Evolutionary conservation across 2,888 invertebrate species (phyloP), one percentile per base, ranked within the genome.

Genomic region (Pycnomerus fuliginosus): DNA sequence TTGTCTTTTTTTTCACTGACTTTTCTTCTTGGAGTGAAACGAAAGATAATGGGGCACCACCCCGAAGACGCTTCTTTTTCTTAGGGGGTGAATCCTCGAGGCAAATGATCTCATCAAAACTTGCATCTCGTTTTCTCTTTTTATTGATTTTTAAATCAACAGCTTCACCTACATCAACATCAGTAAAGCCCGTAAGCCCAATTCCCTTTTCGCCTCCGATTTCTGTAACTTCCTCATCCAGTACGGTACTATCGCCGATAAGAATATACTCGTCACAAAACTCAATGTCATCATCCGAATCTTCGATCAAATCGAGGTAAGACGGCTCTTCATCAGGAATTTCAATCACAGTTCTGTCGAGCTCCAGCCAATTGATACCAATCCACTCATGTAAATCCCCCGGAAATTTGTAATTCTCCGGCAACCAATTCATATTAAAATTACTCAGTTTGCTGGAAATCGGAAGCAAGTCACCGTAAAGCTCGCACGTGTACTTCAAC

Each of bases 381-480:
- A 76, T 55, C 76, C 76, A 77, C 11, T 45, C 43, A 52, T 67
- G 65, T 33, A 77, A 64, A 60, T 73, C 60, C 27, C 49, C 32
- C 5, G 75, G 74, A 31, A 76, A 65, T 2, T 32, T 13, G 51
- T 73, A 71, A 34, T 63, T 56, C 4, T 57, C 33, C 2, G 74
- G 72, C 30, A 76, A 59, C 75, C 75, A 76, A 3, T 55, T 13
- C 30, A 50, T 36, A 10, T 71, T 72, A 20, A 62, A 38, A 33
- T 57, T 55, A 51, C 67, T 54, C 16, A 77, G 65, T 37, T 55
- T 52, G 7, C 55, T 50, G 4, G 62, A 48, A 53, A 67, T 71
- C 8, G 61, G 58, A 40, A 68, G 56, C 22, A 77, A 55, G 40
- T 61, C 61, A 8, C 58, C 54, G 50, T 76, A 77, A 62, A 74